These are phyloP conservation scores for Empidonax traillii DNA, from an alignment of 2,113 vertebrate genomes.

Conservation along the genomic window DNA sequence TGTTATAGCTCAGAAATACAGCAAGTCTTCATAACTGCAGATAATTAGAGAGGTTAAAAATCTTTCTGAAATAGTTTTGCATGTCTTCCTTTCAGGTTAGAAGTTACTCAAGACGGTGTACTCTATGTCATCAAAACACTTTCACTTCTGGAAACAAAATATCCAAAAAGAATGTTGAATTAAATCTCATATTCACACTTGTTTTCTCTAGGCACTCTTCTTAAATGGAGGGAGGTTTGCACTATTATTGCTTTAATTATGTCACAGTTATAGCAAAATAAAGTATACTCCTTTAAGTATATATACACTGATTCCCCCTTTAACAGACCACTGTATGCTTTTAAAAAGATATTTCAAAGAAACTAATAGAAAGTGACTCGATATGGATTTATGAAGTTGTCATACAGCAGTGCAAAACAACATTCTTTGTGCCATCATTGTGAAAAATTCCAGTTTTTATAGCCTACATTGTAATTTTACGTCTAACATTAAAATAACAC, in stretches of 20 bases:
- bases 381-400: not conserved
- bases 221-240: not conserved
- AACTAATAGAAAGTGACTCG: not conserved
- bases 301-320: not conserved
- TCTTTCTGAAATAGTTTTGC: constrained; percentile 45
- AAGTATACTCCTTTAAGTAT: not conserved
- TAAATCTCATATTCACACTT: not conserved
- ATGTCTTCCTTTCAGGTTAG: constrained; percentile 36
- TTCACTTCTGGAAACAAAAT: constrained; percentile 36
- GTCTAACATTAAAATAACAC: not conserved
- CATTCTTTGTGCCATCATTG: not conserved
- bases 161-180: not conserved
- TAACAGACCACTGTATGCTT: not conserved
- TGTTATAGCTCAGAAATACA: constrained; percentile 57
- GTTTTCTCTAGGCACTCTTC: not conserved
- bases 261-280: not conserved
- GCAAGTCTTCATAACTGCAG: constrained; percentile 20
- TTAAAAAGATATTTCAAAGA: not conserved
- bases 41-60: constrained; percentile 48
- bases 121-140: not conserved
- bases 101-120: constrained; percentile 23
- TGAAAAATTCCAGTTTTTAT: not conserved
- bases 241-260: not conserved
- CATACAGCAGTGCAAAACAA: not conserved
- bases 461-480: not conserved